A percentile compares a stretch with the other conserved stretches of the same genome.
phyloP scores from a whole-genome alignment of 2,888 invertebrate species.

The Lordiphosa fenestrarum region DNA sequence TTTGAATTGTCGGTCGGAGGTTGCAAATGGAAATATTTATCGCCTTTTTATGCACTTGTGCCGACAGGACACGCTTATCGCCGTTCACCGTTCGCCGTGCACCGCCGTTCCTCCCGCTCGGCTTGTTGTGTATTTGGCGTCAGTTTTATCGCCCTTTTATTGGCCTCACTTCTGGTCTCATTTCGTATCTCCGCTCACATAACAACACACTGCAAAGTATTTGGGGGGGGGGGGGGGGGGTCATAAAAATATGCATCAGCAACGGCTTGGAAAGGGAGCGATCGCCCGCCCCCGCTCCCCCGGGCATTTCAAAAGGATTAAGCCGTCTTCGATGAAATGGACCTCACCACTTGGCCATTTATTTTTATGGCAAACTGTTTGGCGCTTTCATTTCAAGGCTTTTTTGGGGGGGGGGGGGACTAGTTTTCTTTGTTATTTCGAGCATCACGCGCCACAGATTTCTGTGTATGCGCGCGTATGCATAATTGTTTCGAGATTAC shows the following conservation, averaged over 20 bases:
- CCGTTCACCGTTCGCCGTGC: slow-evolving; percentile 3
- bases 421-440: slow-evolving; percentile 49
- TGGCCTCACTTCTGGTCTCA: slow-evolving; percentile 75
- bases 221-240: slow-evolving; percentile 23
- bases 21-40: slow-evolving; percentile 45
- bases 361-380: slow-evolving; percentile 69
- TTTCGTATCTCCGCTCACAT: slow-evolving; percentile 53
- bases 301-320: slow-evolving; percentile 53
- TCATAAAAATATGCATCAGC: slow-evolving; percentile 61
- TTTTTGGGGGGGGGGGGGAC: no score
- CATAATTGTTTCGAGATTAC: slow-evolving; percentile 72
- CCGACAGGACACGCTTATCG: slow-evolving; percentile 57
- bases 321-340: slow-evolving; percentile 23
- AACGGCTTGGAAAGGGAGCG: not conserved
- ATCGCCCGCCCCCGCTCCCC: not conserved
- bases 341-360: slow-evolving; percentile 52
- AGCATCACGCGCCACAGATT: slow-evolving; percentile 71
- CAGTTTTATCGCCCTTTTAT: slow-evolving; percentile 76
- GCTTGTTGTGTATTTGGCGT: slow-evolving; percentile 43
- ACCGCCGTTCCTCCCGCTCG: not conserved
- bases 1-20: slow-evolving; percentile 57
- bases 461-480: slow-evolving; percentile 65
- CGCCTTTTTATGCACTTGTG: slow-evolving; percentile 57
- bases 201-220: slow-evolving; percentile 31
- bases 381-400: slow-evolving; percentile 68